phyloP scores from a whole-genome alignment of 2,113 vertebrate species.

The Machaerirhynchus nigripectus region DNA sequence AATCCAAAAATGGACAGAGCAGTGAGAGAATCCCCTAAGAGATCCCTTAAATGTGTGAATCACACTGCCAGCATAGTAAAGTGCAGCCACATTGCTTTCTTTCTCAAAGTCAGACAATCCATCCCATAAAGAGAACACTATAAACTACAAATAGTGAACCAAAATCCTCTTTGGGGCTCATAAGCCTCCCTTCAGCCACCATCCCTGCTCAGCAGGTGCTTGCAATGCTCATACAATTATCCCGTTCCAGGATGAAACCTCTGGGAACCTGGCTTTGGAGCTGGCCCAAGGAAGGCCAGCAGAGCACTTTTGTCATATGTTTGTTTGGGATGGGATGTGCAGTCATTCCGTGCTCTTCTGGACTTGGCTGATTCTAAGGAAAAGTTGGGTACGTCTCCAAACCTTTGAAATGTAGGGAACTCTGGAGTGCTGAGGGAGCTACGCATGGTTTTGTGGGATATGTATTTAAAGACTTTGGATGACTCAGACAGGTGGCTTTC shows the following conservation, averaged over 20 bases:
- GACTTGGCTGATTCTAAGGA: neutral
- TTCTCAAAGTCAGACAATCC: neutral
- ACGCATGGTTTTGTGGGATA: neutral
- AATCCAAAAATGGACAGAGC: neutral
- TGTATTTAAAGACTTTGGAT: neutral
- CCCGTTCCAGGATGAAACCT: neutral
- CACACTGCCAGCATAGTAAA: neutral
- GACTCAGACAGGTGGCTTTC: neutral
- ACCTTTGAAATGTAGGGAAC: neutral
- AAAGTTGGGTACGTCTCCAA: neutral
- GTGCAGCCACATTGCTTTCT: neutral
- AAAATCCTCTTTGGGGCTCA: neutral
- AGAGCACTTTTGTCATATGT: neutral
- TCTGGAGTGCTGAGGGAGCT: neutral
- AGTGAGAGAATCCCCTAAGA: neutral
- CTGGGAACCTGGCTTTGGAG: neutral
- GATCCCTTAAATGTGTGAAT: fast-evolving
- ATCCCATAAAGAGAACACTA: neutral
- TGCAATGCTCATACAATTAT: neutral
- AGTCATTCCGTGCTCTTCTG: neutral
- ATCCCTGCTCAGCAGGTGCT: neutral
- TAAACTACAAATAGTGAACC: neutral
- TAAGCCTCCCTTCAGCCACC: neutral
- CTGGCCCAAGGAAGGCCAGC: neutral
- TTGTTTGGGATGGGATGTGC: neutral